phyloP scores from a whole-genome alignment of 2,888 invertebrate species.

The Osmoderma eremita region DNA sequence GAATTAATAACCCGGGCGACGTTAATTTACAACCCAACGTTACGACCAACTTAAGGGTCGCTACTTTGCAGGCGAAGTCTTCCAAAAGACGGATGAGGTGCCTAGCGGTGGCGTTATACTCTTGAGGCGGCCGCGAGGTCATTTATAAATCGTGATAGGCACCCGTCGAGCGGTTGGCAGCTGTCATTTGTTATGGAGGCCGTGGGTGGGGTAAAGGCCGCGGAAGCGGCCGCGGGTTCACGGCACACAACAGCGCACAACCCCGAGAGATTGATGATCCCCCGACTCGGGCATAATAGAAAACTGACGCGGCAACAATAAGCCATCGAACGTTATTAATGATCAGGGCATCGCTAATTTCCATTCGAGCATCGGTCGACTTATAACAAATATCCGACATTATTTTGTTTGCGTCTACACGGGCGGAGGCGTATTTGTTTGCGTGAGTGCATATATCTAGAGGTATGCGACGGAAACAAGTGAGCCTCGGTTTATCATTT shows the following conservation, averaged over 20 bases:
- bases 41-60: too few relatives aligned
- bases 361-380: constrained; percentile 55
- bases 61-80: not conserved
- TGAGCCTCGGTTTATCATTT: too few relatives aligned
- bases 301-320: constrained; percentile 64
- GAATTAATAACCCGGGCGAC: too few relatives aligned
- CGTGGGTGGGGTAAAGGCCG: constrained; percentile 65
- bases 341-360: constrained; percentile 59
- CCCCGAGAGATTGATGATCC: constrained; percentile 61
- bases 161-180: constrained; percentile 71
- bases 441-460: too few relatives aligned
- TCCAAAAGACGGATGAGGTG: constrained; percentile 7
- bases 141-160: constrained; percentile 76
- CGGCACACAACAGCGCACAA: constrained; percentile 47
- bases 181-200: constrained; percentile 73
- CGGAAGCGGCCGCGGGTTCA: constrained; percentile 60
- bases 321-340: constrained; percentile 64
- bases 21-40: too few relatives aligned
- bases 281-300: constrained; percentile 60
- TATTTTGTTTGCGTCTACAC: constrained; percentile 56
- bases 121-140: constrained; percentile 56
- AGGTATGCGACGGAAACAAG: too few relatives aligned
- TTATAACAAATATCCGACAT: constrained; percentile 57
- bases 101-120: constrained; percentile 7
- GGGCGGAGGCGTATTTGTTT: constrained; percentile 50